Percentiles rank a stretch among this genome's conserved stretches.
phyloP scores from a whole-genome alignment of 2,888 invertebrate species.

The Habroteleia sp. region DNA sequence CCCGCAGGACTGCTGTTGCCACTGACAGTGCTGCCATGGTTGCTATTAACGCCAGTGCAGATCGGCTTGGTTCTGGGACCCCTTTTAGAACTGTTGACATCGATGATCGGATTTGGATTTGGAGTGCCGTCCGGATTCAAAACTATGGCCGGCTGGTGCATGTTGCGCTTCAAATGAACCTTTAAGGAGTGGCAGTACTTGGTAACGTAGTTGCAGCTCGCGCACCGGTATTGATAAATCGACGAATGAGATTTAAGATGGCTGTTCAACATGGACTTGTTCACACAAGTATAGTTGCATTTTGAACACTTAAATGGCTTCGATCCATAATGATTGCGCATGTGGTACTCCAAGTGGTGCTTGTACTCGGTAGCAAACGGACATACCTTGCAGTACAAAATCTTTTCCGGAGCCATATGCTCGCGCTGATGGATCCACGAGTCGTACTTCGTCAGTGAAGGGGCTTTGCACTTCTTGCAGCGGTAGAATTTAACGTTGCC shows the following conservation, averaged over 20 bases:
- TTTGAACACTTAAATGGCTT: conserved; percentile 97
- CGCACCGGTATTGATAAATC: conserved; percentile 95
- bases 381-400: conserved; percentile 94
- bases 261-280: conserved; percentile 99
- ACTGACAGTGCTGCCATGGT: not conserved
- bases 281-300: conserved; percentile 96
- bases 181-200: conserved; percentile 99
- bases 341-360: conserved; percentile 98
- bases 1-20: too few relatives aligned
- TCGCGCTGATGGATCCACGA: conserved; percentile 95
- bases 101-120: conserved; percentile 93
- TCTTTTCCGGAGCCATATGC: conserved; percentile 97
- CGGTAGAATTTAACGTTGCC: conserved; percentile 94
- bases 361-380: conserved; percentile 99
- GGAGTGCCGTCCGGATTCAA: conserved; percentile 94
- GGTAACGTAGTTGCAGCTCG: conserved; percentile 96
- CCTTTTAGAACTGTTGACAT: conserved; percentile 93
- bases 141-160: conserved; percentile 94
- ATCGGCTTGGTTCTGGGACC: conserved; percentile 87
- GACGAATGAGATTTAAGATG: conserved; percentile 98
- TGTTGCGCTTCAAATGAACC: conserved; percentile 94
- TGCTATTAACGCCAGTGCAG: not conserved
- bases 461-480: conserved; percentile 95
- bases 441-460: conserved; percentile 92
- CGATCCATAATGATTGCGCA: conserved; percentile 95